These are phyloP conservation scores for Musca domestica DNA, from an alignment of 1,140 invertebrate genomes.

Conservation along the genomic window DNA sequence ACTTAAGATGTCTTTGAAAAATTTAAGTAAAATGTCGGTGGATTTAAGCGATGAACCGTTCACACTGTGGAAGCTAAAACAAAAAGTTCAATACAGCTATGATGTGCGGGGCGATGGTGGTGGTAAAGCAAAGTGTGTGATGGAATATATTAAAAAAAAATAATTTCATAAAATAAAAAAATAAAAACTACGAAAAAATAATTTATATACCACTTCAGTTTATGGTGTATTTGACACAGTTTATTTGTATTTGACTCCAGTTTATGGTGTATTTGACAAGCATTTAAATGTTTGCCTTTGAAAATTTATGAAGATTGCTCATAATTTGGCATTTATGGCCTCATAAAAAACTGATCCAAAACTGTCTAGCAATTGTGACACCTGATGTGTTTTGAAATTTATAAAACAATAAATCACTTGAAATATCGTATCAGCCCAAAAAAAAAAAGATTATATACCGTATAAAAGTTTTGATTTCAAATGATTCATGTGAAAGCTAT, in stretches of 20 bases:
- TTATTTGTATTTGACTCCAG: background rate
- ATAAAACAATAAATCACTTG: too few species aligned
- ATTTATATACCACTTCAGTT: background rate
- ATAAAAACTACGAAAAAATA: constrained; percentile 8
- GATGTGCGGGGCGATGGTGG: constrained; percentile 31
- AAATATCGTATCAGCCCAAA: too few species aligned
- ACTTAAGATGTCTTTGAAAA: constrained; percentile 41
- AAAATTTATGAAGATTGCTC: too few species aligned
- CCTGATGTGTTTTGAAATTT: too few species aligned
- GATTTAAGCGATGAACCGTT: constrained; percentile 36
- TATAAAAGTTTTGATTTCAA: too few species aligned
- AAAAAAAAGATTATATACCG: too few species aligned
- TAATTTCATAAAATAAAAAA: background rate
- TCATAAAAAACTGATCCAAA: background rate
- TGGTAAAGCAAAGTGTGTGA: constrained; percentile 24
- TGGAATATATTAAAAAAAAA: constrained; percentile 3
- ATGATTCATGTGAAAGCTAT: too few species aligned
- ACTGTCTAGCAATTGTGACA: too few species aligned
- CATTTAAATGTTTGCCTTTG: too few species aligned
- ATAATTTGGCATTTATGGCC: too few species aligned
- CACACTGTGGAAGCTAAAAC: constrained; percentile 44
- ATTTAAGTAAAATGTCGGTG: constrained; percentile 34
- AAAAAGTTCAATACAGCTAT: constrained; percentile 45
- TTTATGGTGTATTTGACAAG: too few species aligned
- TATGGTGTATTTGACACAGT: background rate